Base-by-base conservation (phyloP, 2,113 vertebrate species). In the Phalacrocorax pelagicus region DNA sequence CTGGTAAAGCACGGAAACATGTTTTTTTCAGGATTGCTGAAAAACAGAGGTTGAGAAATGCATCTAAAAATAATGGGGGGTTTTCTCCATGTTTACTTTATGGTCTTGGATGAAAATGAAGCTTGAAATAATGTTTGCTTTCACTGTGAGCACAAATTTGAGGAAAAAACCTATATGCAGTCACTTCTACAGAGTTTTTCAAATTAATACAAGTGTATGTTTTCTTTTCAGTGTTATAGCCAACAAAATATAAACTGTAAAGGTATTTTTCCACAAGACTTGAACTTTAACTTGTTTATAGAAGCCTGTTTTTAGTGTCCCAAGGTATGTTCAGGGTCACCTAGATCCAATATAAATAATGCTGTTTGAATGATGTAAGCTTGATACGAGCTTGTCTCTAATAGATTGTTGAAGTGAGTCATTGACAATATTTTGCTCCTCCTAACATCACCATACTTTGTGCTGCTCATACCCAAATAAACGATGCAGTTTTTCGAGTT, bases 401-500 rank as follows among this genome's bases (percentile, higher is more conserved):
- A 88, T 96, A 96, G 65, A 65, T 96, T 88, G 89, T 89, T 94
- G 79, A 96, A 97, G 94, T 96, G 91, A 97, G 85, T 96, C 83
- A 75, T 86, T 5, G 7, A 67, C 93, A 88, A 86, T 73, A 59
- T 90, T 96, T 97, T 90, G 74, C 94, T 98, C 86, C 89, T 94
- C 90, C 94, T 94, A 92, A 70, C 75, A 87, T 91, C 52, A 90
- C 82, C 88, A 92, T 97, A 97, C 77, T 95, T 97, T 90, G 95
- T 97, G 92, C 94, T 97, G 95, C 97, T 98, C 96, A 96, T 97
- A 94, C 72, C 92, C 94, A 92, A 97, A 93, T 95, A 96, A 97
- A 93, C 7, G 34, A 94, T 32, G 55, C 38, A 79, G 63, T 75
- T 95, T 92, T 91, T 55, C 90, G 86, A 89, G 95, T 95, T 93